Conservation (phyloP, 2,888 invertebrate species). For the Caenorhabditis sp. region DNA sequence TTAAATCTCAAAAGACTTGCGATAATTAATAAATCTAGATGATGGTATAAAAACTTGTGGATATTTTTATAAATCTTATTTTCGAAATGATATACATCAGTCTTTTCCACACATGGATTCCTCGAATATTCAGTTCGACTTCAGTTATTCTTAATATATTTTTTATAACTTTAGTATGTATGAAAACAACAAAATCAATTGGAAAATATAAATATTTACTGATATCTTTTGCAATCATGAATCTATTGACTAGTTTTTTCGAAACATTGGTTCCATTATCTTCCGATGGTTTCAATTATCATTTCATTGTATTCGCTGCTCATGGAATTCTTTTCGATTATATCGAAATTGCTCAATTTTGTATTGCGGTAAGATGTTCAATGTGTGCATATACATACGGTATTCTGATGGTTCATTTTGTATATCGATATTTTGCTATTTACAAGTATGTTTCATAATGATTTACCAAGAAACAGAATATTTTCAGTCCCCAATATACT, state of each 20-base stretch:
- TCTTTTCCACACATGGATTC: conserved; percentile 10
- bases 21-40: neutral
- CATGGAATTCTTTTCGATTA: conserved; percentile 11
- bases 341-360: conserved; percentile 2
- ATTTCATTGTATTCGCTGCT: conserved; percentile 11
- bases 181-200: conserved; percentile 8
- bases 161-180: conserved; percentile 6
- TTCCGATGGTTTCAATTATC: conserved; percentile 14
- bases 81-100: conserved; percentile 11
- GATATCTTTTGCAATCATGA: conserved; percentile 9
- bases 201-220: conserved; percentile 13
- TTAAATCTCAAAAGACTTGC: too few relatives aligned
- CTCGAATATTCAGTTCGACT: conserved; percentile 5
- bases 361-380: conserved; percentile 12
- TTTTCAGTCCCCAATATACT: conserved; percentile 4
- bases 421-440: conserved; percentile 14
- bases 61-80: neutral
- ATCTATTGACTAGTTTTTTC: conserved; percentile 4
- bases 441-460: neutral
- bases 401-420: conserved; percentile 13
- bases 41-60: neutral
- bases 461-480: neutral
- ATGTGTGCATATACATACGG: conserved; percentile 17
- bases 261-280: conserved; percentile 13
- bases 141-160: conserved; percentile 9